phyloP scores from a whole-genome alignment of 2,888 invertebrate genomes.

The Sepiola atlantica region DNA sequence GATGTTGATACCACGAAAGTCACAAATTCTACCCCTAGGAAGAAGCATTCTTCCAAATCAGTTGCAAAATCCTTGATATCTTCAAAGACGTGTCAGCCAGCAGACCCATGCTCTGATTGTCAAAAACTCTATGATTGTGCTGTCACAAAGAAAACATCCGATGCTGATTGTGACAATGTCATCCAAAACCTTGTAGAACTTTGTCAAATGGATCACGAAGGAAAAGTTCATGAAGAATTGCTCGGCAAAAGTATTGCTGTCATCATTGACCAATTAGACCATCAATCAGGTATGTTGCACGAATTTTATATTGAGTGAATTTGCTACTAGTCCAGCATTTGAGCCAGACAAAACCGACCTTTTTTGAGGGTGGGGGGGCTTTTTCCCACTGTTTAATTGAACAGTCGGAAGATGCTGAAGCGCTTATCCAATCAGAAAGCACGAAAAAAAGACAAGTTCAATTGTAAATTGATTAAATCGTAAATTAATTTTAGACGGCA shows the following conservation, averaged over 20 bases:
- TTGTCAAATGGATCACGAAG: conserved; percentile 48
- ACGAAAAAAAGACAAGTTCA: too few relatives aligned
- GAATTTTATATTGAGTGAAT: not conserved
- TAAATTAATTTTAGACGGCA: too few relatives aligned
- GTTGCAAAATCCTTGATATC: not conserved
- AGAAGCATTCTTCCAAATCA: not conserved
- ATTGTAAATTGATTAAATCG: too few relatives aligned
- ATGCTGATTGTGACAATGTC: not conserved
- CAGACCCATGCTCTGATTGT: not conserved
- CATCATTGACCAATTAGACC: conserved; percentile 47
- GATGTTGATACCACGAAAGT: not conserved
- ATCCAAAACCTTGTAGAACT: conserved; percentile 48
- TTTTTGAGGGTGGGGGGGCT: too few relatives aligned
- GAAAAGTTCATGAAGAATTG: conserved; percentile 48
- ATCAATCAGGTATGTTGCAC: not conserved
- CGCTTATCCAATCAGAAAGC: too few relatives aligned
- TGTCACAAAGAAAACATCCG: not conserved
- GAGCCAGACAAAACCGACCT: too few relatives aligned
- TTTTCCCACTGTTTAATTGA: too few relatives aligned
- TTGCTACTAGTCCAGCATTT: too few relatives aligned
- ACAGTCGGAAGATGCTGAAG: too few relatives aligned
- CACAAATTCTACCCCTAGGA: not conserved
- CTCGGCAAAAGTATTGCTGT: conserved; percentile 45
- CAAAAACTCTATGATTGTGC: not conserved
- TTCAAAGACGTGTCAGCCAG: not conserved